A percentile compares a stretch with the other conserved stretches of the same genome.
These are phyloP conservation scores for Callipepla californica DNA, from an alignment of 2,113 vertebrate genomes.

Conservation along the genomic window DNA sequence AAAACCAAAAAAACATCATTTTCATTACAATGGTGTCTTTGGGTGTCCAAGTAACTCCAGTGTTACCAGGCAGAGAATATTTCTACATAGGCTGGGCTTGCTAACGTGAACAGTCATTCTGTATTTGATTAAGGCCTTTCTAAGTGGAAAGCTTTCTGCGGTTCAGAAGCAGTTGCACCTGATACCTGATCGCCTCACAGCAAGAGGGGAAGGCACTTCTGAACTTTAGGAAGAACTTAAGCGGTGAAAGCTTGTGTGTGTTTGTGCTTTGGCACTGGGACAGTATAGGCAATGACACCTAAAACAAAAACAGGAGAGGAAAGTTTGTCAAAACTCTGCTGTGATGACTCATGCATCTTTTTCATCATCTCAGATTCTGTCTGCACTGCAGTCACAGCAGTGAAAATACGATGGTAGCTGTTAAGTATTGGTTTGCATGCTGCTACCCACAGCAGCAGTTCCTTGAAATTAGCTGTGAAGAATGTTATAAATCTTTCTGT, in stretches of 20 bases:
- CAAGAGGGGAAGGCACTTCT: background rate
- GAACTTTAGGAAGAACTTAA: background rate
- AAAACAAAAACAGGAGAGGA: background rate
- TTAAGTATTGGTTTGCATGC: background rate
- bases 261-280: background rate
- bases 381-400: background rate
- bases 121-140: background rate
- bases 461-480: background rate
- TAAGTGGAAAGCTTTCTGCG: background rate
- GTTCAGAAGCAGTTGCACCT: background rate
- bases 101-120: background rate
- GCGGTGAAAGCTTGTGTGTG: background rate
- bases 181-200: background rate
- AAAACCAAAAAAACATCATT: background rate
- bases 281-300: background rate
- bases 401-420: background rate
- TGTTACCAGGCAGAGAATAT: background rate
- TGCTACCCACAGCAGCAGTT: background rate
- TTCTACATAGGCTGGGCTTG: background rate
- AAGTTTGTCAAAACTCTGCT: background rate
- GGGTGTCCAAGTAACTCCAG: fast-evolving
- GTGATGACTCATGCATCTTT: background rate
- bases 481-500: background rate
- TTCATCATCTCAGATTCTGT: background rate
- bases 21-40: background rate